Evolutionary conservation across 2,888 invertebrate genomes (phyloP).

Genomic region (Tetrapedia diversipes): DNA sequence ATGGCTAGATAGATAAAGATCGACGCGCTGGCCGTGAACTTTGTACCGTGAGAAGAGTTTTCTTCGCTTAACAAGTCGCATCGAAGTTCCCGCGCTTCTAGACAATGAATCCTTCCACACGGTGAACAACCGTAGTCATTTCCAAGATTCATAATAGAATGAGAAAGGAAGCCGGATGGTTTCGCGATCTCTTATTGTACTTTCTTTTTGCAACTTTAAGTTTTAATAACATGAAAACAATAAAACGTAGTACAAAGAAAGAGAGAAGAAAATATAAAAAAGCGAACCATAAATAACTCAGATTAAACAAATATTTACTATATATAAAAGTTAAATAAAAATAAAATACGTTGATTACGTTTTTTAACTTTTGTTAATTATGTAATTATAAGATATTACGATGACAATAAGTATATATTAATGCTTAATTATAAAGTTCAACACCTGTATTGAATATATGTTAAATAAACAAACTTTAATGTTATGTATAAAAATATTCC

Average conservation of each 20-base stretch:
- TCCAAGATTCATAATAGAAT: slow-evolving; percentile 60
- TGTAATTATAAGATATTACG: not conserved
- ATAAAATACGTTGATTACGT: no score
- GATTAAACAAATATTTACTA: no score
- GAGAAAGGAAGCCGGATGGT: slow-evolving; percentile 59
- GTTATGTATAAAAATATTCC: not conserved
- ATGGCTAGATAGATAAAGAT: slow-evolving; percentile 65
- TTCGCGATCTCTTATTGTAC: slow-evolving; percentile 48
- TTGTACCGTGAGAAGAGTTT: slow-evolving; percentile 79
- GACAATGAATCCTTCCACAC: slow-evolving; percentile 65
- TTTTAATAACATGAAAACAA: slow-evolving; percentile 17
- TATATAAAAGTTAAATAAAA: not conserved
- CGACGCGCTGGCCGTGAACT: slow-evolving; percentile 75
- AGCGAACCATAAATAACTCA: not conserved
- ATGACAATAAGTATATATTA: not conserved
- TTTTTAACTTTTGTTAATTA: not conserved
- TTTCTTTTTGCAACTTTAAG: not conserved
- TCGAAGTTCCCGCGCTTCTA: slow-evolving; percentile 67
- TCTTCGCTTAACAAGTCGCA: slow-evolving; percentile 66
- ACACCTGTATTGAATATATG: not conserved
- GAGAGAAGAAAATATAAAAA: not conserved
- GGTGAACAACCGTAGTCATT: slow-evolving; percentile 58
- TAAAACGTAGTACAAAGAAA: not conserved
- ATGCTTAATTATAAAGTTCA: not conserved
- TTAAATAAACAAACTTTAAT: not conserved